Conservation (phyloP, 2,797 vertebrate species). For the Scleropages formosus region DNA sequence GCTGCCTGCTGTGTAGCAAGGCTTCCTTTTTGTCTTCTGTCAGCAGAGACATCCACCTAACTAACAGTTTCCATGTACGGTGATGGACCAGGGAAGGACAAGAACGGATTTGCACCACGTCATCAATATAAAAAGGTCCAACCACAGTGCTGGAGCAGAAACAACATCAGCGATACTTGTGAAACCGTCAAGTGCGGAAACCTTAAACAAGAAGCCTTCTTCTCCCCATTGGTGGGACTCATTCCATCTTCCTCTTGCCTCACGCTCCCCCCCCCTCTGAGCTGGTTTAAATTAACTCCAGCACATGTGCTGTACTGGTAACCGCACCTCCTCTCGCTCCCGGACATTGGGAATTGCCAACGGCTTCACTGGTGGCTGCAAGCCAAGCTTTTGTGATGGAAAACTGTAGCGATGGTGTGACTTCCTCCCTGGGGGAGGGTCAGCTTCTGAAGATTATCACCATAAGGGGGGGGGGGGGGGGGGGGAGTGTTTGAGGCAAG, state of each 20-base stretch:
- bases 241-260: neutral
- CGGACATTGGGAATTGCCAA: slow-evolving; percentile 44
- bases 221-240: neutral
- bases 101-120: slow-evolving; percentile 32
- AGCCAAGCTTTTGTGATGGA: slow-evolving; percentile 66
- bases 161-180: neutral
- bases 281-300: neutral
- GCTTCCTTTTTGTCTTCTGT: slow-evolving; percentile 7
- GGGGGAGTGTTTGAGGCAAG: slow-evolving; percentile 46
- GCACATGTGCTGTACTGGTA: slow-evolving; percentile 14
- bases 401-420: slow-evolving; percentile 72
- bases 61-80: slow-evolving; percentile 54
- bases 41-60: slow-evolving; percentile 41
- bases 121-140: neutral
- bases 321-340: slow-evolving; percentile 20
- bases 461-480: slow-evolving; percentile 48
- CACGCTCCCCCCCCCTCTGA: neutral
- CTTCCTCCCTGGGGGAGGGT: slow-evolving; percentile 68
- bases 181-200: neutral
- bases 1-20: neutral
- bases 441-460: slow-evolving; percentile 51
- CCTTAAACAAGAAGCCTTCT: neutral
- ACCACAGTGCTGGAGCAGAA: neutral
- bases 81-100: slow-evolving; percentile 41
- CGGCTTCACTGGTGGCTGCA: slow-evolving; percentile 55